Conservation (phyloP, 2,888 invertebrate species). For the Augochlorella aurata region DNA sequence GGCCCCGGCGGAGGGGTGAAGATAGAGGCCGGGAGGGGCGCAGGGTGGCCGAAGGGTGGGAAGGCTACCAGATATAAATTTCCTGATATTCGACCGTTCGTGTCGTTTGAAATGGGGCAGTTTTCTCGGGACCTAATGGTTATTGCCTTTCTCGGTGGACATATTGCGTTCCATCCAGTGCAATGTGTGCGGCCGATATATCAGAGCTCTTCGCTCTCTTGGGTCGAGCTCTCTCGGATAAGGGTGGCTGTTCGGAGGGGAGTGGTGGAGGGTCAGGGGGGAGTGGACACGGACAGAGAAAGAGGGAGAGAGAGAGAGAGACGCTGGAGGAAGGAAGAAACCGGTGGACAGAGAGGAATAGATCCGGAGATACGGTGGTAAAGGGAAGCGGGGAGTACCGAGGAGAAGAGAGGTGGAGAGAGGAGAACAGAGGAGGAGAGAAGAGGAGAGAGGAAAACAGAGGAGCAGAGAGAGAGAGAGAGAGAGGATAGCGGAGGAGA, state of each 20-base stretch:
- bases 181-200: conserved; percentile 85
- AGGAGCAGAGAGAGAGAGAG: conserved; percentile 14
- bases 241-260: conserved; percentile 63
- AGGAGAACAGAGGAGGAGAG: conserved; percentile 58
- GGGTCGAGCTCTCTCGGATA: conserved; percentile 65
- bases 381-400: conserved; percentile 53
- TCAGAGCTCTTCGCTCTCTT: conserved; percentile 80
- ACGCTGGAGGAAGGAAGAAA: conserved; percentile 38
- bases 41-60: conserved; percentile 45
- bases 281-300: conserved; percentile 14
- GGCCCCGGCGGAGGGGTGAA: conserved; percentile 77
- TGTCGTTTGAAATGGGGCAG: conserved; percentile 85
- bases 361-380: conserved; percentile 37
- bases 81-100: conserved; percentile 85
- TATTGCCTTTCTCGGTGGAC: conserved; percentile 85
- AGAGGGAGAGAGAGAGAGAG: conserved; percentile 47
- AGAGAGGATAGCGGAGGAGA: conserved; percentile 56
- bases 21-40: conserved; percentile 70
- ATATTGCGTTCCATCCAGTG: conserved; percentile 85
- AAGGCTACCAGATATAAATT: conserved; percentile 83
- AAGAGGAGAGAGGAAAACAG: conserved; percentile 11
- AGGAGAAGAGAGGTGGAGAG: conserved; percentile 11
- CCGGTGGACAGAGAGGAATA: conserved; percentile 49
- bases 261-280: conserved; percentile 36
- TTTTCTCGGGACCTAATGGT: conserved; percentile 86